phyloP scores from a whole-genome alignment of 1,140 invertebrate genomes.

The Halictus rubicundus region DNA sequence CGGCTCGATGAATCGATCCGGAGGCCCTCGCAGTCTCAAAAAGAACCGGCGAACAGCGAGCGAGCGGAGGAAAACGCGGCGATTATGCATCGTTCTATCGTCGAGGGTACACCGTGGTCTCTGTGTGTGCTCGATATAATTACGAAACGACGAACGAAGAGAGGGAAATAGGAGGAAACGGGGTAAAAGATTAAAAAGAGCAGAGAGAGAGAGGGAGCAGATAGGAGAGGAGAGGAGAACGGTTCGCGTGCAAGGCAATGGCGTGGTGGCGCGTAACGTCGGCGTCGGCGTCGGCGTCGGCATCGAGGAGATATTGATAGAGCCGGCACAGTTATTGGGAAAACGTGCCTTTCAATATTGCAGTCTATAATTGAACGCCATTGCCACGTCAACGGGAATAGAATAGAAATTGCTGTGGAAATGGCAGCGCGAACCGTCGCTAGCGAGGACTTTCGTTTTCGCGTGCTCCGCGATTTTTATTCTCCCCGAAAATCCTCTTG shows the following conservation, averaged over 20 bases:
- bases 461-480: too few relatives aligned
- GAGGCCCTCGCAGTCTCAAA: background rate
- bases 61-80: background rate
- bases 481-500: too few relatives aligned
- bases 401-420: slow-evolving; percentile 76
- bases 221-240: slow-evolving; percentile 16
- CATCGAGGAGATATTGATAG: slow-evolving; percentile 53
- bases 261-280: slow-evolving; percentile 10
- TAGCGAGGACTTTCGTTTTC: too few relatives aligned
- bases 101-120: background rate
- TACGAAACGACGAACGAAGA: slow-evolving; percentile 12
- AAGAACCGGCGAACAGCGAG: background rate
- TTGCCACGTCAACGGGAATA: slow-evolving; percentile 76
- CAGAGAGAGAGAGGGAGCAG: background rate
- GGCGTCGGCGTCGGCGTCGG: background rate
- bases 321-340: slow-evolving; percentile 70
- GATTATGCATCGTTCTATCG: slow-evolving; percentile 12
- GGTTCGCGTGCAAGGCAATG: slow-evolving; percentile 36
- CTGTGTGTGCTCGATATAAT: slow-evolving; percentile 17
- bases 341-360: slow-evolving; percentile 76
- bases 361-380: slow-evolving; percentile 76
- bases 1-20: background rate
- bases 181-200: background rate
- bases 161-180: background rate
- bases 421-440: slow-evolving; percentile 49